A percentile compares a stretch with the other conserved stretches of the same genome.
Evolutionary conservation across 2,113 vertebrate species (phyloP).

Genomic region (Rhabdornis inornatus): DNA sequence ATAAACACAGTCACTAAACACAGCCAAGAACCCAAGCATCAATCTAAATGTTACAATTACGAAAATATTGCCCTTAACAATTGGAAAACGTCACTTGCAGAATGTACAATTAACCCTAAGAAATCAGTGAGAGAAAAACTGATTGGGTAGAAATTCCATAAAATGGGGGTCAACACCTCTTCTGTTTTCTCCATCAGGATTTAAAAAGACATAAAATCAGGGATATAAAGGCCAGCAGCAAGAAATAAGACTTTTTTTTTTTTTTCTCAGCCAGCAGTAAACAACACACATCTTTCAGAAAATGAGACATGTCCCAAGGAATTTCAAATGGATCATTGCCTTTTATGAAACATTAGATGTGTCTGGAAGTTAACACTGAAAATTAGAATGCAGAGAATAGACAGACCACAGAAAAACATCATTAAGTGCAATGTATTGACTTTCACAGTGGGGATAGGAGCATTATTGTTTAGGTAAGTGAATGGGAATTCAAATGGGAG

Average conservation of each 20-base stretch:
- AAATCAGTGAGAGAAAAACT: neutral
- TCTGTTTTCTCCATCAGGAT: neutral
- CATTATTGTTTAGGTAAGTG: conserved; percentile 31
- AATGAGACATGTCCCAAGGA: conserved; percentile 44
- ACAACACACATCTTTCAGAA: conserved; percentile 40
- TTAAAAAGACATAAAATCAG: neutral
- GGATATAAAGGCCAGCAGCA: neutral
- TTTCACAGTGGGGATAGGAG: neutral
- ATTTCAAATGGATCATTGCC: conserved; percentile 63
- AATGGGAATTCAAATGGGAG: conserved; percentile 24
- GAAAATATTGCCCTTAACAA: neutral
- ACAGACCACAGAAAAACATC: conserved; percentile 40
- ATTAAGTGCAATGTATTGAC: neutral
- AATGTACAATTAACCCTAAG: neutral
- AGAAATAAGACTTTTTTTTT: neutral
- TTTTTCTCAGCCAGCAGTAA: conserved; percentile 1
- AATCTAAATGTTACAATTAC: neutral
- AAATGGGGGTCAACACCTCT: neutral
- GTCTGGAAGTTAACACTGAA: conserved; percentile 49
- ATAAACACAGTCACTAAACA: neutral
- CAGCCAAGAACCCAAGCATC: neutral
- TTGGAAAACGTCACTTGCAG: neutral
- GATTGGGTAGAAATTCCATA: neutral
- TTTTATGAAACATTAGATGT: conserved; percentile 61
- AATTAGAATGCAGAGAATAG: conserved; percentile 56